phyloP scores from a whole-genome alignment of 2,797 vertebrate genomes.

The Prunella strophiata region DNA sequence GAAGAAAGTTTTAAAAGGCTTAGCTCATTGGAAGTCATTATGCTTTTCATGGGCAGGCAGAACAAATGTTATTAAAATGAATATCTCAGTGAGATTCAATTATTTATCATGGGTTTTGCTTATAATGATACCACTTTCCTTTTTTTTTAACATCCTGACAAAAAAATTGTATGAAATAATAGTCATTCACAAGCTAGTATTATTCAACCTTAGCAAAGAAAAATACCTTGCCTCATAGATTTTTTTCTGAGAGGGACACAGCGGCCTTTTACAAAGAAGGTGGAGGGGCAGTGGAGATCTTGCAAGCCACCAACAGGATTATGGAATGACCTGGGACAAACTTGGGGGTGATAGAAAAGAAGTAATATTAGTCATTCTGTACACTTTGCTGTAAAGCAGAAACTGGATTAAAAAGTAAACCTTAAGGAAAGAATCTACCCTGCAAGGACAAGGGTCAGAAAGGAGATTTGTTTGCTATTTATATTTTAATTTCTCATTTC shows the following conservation, averaged over 20 bases:
- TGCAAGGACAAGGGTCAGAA: rapidly evolving
- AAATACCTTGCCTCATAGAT: not conserved
- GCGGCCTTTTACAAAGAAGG: not conserved
- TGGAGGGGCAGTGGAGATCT: not conserved
- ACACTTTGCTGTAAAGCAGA: not conserved
- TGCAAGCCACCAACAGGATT: not conserved
- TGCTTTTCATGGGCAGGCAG: conserved; percentile 48
- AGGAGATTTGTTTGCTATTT: not conserved
- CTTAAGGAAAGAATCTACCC: not conserved
- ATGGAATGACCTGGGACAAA: not conserved
- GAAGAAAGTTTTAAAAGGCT: conserved; percentile 51
- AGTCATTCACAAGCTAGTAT: conserved; percentile 15
- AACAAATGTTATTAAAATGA: conserved; percentile 65
- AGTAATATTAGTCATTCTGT: not conserved
- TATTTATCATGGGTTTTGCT: conserved; percentile 66
- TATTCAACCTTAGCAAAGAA: conserved; percentile 8
- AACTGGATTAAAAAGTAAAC: not conserved
- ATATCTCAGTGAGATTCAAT: conserved; percentile 62
- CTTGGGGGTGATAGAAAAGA: not conserved
- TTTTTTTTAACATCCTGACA: conserved; percentile 27
- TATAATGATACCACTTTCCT: conserved; percentile 57
- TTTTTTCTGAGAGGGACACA: not conserved
- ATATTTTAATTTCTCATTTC: not conserved
- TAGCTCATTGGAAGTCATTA: conserved; percentile 51
- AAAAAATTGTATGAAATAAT: conserved; percentile 48